Base-by-base conservation (phyloP, 2,797 vertebrate species). In the Ptychadena robeensis region DNA sequence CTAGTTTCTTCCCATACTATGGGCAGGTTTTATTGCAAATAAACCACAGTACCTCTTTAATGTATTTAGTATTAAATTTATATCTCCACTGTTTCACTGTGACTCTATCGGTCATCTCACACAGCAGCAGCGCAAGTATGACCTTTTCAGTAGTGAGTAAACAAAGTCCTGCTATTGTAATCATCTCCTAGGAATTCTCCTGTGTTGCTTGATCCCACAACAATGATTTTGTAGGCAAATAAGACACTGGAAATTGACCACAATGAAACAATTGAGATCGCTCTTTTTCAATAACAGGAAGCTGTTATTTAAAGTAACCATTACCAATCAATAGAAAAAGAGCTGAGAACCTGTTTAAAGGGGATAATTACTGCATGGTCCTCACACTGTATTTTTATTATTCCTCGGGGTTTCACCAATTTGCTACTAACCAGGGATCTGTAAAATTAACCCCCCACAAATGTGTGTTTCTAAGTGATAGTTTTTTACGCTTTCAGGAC, bases 111-210 rank as follows among this genome's bases (percentile, higher is more conserved):
- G 76, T 73, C 63, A 83, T 79, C 27, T 73, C 15, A 68, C 61
- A 73, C 82, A 73, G 48, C 61, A 66, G 38, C 32, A 27, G 27
- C 38, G 75, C 61, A 79, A 59, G 40, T 38, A 34, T 79, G 76
- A 83, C 69, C 74, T 83, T 83, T 83, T 79, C 76, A 66, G 57
- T 53, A 73, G 57, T 83, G 63, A 79, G 48, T 83, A 79, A 79
- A 69, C 69, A 79, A 68, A 79, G 69, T 79, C 68, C 40, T 73
- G 37, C 4, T 59, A 57, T 30, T 75, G 34, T 66, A 73, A 74
- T 72, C 37, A 83, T 73, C 82, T 79, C 70, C 22, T n/a, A 79
- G 69, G 70, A 74, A 79, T 67, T 67, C 61, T 73, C 66, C 27
- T 9, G 71, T 57, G 68, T 79, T 73, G 69, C 44, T 59, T 68